Base-by-base conservation (phyloP, 2,113 vertebrate species). In the Gavialis gangeticus region DNA sequence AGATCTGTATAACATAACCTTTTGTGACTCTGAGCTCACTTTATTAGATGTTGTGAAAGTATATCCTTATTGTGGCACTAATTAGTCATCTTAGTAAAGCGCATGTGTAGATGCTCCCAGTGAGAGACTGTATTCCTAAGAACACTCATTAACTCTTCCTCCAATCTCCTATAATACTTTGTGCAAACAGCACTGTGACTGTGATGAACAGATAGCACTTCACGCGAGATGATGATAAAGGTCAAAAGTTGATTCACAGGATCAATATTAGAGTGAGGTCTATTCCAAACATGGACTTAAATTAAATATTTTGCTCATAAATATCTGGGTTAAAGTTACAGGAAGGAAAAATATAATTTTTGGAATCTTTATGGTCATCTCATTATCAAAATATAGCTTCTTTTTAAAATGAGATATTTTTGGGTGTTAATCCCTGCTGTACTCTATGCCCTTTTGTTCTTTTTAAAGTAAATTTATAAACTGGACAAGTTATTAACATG, bases 341-440 rank as follows among this genome's bases (percentile, higher is more conserved):
- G 73, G 6, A 8, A 62, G 1, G n/a, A 55, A 73, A 62, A 37
- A 1, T 0, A 0, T 34, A 22, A 27, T n/a, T 59, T 85, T 54
- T 56, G 28, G 12, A 94, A 77, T 4, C 1, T 85, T 56, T 46
- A 56, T 9, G 27, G 16, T n/a, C 59, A 58, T 3, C 2, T 76
- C 9, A 67, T 10, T 63, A 58, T 67, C 63, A 58, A 80, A 63
- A 24, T 28, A 69, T 2, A 1, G 10, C 22, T 75, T 54, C 2
- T 37, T 10, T 27, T 75, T 27, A 2, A 57, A 71, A 77, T 19
- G 4, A 75, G 28, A 18, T 71, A 69, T 25, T 37, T n/a, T 67
- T 54, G 1, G 3, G 19, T 16, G 3, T 69, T 80, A n/a, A 54
- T 80, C 12, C 75, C 3, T 30, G 24, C 4, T 30, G 19, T 25